These are phyloP conservation scores for Lophochroa leadbeateri DNA, from an alignment of 2,113 vertebrate genomes.

Conservation along the genomic window DNA sequence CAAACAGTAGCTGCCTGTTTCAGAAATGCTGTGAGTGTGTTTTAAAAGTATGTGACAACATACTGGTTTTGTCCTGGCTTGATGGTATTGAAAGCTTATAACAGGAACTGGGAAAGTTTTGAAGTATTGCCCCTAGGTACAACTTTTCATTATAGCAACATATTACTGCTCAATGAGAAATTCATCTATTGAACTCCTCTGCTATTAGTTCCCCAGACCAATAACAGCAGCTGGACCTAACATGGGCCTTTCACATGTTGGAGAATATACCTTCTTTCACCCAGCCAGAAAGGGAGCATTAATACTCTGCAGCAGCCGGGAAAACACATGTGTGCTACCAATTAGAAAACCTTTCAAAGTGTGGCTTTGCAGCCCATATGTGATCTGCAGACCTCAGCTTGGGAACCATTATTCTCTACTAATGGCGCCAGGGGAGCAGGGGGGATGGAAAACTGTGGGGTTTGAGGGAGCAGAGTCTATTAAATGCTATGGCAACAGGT, in stretches of 20 bases:
- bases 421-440: constrained; percentile 27
- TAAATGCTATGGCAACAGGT: constrained; percentile 59
- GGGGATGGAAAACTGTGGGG: neutral
- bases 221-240: neutral
- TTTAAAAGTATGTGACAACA: neutral
- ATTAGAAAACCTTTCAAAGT: constrained; percentile 51
- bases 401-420: constrained; percentile 41
- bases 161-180: neutral
- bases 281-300: neutral
- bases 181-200: neutral
- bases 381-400: constrained; percentile 19
- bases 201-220: neutral
- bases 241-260: neutral
- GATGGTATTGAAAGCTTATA: neutral
- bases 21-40: neutral
- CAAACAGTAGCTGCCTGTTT: neutral
- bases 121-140: neutral
- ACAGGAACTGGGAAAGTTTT: neutral
- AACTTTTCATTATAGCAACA: neutral
- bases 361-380: constrained; percentile 28
- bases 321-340: neutral
- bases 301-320: neutral
- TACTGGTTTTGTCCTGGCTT: neutral
- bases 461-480: constrained; percentile 26
- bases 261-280: neutral